Evolutionary conservation across 1,140 invertebrate genomes (phyloP).

Genomic region (Procambarus virginalis): DNA sequence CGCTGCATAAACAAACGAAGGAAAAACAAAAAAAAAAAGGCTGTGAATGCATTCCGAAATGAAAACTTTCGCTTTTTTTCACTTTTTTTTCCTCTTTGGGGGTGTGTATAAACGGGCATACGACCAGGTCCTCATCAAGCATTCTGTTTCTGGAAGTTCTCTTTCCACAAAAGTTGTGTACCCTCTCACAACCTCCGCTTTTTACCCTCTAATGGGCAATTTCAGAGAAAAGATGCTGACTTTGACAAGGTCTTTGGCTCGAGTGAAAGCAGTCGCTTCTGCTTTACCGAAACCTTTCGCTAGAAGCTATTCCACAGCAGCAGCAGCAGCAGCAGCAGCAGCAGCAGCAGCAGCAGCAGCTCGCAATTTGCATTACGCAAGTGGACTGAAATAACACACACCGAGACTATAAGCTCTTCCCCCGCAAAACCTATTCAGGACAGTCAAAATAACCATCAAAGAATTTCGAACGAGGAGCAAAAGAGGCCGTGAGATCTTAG

Average conservation of each 20-base stretch:
- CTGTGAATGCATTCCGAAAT: conserved; percentile 55
- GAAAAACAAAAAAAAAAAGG: conserved; percentile 43
- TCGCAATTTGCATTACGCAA: no score
- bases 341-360: no score
- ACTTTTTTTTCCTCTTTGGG: no score
- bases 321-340: no score
- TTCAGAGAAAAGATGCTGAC: conserved; percentile 3
- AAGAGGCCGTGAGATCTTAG: conserved; percentile 17
- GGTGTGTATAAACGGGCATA: conserved; percentile 47
- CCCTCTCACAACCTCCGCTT: background rate
- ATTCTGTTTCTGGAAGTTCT: conserved; percentile 56
- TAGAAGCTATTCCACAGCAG: no score
- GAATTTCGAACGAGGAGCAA: conserved; percentile 8
- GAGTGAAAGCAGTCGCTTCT: background rate
- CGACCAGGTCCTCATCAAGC: conserved; percentile 32
- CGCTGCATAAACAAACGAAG: conserved; percentile 37
- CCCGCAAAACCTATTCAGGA: conserved; percentile 48
- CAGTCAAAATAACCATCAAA: conserved; percentile 60
- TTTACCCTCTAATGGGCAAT: conserved; percentile 49
- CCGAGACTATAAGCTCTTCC: no score
- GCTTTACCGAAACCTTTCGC: no score
- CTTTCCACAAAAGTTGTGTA: background rate
- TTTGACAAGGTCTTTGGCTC: background rate
- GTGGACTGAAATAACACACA: no score
- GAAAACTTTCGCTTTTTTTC: conserved; percentile 36